phyloP scores from a whole-genome alignment of 2,888 invertebrate species.

The Mesochorus sp. region DNA sequence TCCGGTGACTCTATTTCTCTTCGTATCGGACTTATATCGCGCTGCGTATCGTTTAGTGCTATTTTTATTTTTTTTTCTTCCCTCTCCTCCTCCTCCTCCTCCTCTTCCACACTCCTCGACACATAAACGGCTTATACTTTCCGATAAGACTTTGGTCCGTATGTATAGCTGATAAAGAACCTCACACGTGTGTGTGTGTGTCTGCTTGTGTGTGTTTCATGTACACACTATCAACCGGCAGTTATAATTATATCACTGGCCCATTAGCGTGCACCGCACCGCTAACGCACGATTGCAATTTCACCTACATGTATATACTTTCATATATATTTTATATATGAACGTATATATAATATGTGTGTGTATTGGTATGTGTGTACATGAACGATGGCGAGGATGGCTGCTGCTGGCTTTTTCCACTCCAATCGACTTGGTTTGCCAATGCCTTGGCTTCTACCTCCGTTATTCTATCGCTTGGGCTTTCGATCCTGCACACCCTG shows the following conservation, averaged over 20 bases:
- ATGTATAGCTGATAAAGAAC: constrained; percentile 33
- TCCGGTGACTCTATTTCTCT: not conserved
- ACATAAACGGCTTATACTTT: constrained; percentile 37
- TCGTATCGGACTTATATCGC: not conserved
- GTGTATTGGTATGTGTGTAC: not conserved
- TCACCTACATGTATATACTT: constrained; percentile 54
- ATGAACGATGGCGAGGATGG: not conserved
- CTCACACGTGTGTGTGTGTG: not conserved
- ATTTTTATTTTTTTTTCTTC: constrained; percentile 71
- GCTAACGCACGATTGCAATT: constrained; percentile 72
- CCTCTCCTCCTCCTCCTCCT: too few relatives aligned
- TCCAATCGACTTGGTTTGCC: constrained; percentile 48
- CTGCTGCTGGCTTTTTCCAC: constrained; percentile 37
- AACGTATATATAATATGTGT: constrained; percentile 18
- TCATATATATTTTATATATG: constrained; percentile 30
- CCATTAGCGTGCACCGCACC: constrained; percentile 72
- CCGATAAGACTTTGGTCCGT: constrained; percentile 42
- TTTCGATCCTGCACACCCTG: constrained; percentile 42
- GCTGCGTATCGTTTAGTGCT: constrained; percentile 53
- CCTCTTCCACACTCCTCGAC: too few relatives aligned
- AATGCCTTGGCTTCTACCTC: constrained; percentile 34
- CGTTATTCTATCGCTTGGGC: constrained; percentile 45
- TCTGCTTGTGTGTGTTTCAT: not conserved
- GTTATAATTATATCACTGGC: constrained; percentile 76
- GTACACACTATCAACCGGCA: constrained; percentile 30